Base-by-base conservation (phyloP, 2,113 vertebrate species). In the Sialia sialis region DNA sequence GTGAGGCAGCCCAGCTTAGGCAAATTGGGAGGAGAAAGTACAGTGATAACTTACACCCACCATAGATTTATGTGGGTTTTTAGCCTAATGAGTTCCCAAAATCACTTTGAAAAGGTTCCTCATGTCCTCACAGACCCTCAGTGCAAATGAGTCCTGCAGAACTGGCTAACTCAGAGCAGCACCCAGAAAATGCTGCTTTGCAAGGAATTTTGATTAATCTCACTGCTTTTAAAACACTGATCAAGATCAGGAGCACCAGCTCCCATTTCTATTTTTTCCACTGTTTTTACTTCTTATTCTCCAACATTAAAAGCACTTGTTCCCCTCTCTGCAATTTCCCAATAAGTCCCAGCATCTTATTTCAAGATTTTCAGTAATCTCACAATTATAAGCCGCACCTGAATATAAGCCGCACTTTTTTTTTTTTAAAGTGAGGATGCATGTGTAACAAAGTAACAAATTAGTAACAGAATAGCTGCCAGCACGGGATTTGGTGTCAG, bases 271-370 rank as follows among this genome's bases (percentile, higher is more conserved):
- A 23, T 39, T 73, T 48, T 16, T 21, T 4, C 36, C 32, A 51
- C n/a, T 36, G 56, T n/a, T 91, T 94, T 91, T 49, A n/a, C 62
- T 82, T 38, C 13, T 36, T 34, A 29, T n/a, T 77, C 67, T 90
- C 58, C 11, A 7, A 4, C 46, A 44, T 9, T 34, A 14, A 36
- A 84, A n/a, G 41, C 19, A 19, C 74, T 70, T 36, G 38, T 12
- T 56, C 9, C 7, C 51, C 1, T 1, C 25, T 2, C n/a, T 44
- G 23, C 41, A 44, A 64, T 49, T 83, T 13, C 67, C 48, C 22
- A n/a, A 16, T 51, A 87, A 67, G 4, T 38, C 52, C 26, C 52
- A 67, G 81, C 66, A 87, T 56, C 11, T 87, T 38, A 44, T 79
- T 95, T 90, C 46, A 74, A 94, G 66, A 30, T 84, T 82, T n/a